Base-by-base conservation (phyloP, 2,888 invertebrate species). In the Anoplius nigerrimus region DNA sequence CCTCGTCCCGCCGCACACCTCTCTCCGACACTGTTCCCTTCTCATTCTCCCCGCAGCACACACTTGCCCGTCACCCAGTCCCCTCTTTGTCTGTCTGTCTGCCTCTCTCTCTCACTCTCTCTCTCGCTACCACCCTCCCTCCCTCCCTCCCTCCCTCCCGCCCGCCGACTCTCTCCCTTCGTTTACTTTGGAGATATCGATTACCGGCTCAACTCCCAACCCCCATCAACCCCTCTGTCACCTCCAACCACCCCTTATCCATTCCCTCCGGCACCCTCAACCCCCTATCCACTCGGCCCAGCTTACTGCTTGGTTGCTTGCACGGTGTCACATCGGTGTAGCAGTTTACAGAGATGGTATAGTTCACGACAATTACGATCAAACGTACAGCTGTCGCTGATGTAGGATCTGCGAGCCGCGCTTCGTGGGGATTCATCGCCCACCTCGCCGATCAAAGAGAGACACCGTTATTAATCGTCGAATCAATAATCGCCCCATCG, bases 171-270 rank as follows among this genome's bases (percentile, higher is more conserved):
- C 84, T 80, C 85, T 80, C 84, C 81, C 86, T 82, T 82, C 86
- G 87, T 87, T 87, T 87, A 87, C 87, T 87, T 86, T 87, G 85
- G 87, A 85, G 87, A 87, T 87, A 87, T 87, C 87, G 87, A 87
- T 87, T 87, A 87, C 87, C 84, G 82, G 84, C 86, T 87, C 84
- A 87, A 83, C 87, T 85, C 83, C 82, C 84, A 81, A 78, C 83
- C 79, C 82, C 81, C 80, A 80, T 82, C 79, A 66, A 74, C 80
- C 75, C 74, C 75, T 70, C 76, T 74, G 71, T 74, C 80, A 75
- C 76, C 69, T 71, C 74, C 69, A 63, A 63, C 66, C 71, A 43
- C 69, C 64, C 69, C 69, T 79, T 77, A 69, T 72, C 75, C 74
- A 71, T 75, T 72, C 64, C 71, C 70, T 65, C 81, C 67, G 60